Conservation (phyloP, 2,888 invertebrate species). For the Drosophila colorata region DNA sequence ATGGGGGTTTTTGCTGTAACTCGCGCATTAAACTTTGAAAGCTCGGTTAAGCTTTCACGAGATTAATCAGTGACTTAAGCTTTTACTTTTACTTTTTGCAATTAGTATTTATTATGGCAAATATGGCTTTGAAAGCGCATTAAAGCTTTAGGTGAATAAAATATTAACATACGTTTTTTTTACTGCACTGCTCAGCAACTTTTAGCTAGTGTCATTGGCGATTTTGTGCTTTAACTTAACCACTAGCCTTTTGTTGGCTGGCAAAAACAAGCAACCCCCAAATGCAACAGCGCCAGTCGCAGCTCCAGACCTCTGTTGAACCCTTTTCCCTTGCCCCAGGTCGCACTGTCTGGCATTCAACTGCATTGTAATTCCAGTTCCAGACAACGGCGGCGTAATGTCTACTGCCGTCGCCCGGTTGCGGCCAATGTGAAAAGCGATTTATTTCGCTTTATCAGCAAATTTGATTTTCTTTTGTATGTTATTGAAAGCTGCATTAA, state of each 20-base stretch:
- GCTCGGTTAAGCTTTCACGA: background rate
- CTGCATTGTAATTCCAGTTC: conserved; percentile 65
- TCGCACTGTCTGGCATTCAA: conserved; percentile 36
- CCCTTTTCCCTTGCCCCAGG: conserved; percentile 5
- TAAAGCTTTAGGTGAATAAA: background rate
- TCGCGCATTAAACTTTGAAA: background rate
- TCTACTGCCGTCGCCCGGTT: conserved; percentile 44
- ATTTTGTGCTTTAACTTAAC: conserved; percentile 13
- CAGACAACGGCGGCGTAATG: conserved; percentile 60
- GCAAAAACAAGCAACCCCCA: conserved; percentile 50
- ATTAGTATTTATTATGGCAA: too few relatives aligned
- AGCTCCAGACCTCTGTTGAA: conserved; percentile 17
- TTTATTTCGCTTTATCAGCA: conserved; percentile 77
- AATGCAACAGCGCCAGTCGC: conserved; percentile 8
- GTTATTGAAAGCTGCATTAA: conserved; percentile 58
- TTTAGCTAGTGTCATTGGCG: conserved; percentile 34
- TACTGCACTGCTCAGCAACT: background rate
- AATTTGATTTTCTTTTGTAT: conserved; percentile 64
- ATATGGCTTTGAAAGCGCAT: background rate
- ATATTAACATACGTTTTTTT: too few relatives aligned
- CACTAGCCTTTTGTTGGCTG: conserved; percentile 20
- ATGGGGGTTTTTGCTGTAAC: too few relatives aligned
- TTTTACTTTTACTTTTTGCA: too few relatives aligned
- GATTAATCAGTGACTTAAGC: too few relatives aligned
- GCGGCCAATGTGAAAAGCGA: conserved; percentile 55